These are phyloP conservation scores for Limosa lapponica DNA, from an alignment of 2,797 vertebrate species.

Conservation along the genomic window DNA sequence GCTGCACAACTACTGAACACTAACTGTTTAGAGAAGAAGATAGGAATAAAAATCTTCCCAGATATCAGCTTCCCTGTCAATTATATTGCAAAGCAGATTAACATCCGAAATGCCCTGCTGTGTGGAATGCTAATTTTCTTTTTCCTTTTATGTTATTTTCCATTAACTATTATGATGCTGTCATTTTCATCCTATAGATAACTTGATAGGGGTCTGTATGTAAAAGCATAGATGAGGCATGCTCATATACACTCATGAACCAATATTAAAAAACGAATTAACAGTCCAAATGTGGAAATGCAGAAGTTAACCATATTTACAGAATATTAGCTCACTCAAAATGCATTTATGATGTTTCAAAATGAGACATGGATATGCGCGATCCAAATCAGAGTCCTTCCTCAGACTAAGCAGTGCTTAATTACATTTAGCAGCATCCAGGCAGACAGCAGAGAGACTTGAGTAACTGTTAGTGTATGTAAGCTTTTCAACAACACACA, in stretches of 20 bases:
- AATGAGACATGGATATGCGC: not conserved
- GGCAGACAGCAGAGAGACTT: not conserved
- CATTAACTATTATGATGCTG: slow-evolving; percentile 35
- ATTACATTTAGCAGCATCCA: not conserved
- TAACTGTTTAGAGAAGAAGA: slow-evolving; percentile 20
- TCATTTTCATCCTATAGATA: not conserved
- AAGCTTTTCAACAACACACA: not conserved
- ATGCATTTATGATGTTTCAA: not conserved
- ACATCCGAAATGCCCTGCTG: slow-evolving; percentile 57
- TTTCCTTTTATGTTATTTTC: slow-evolving; percentile 21
- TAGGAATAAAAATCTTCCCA: slow-evolving; percentile 49
- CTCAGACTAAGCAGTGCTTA: not conserved
- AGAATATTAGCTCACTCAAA: not conserved
- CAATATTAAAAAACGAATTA: not conserved
- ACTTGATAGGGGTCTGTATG: not conserved
- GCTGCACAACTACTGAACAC: not conserved
- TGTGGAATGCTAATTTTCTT: slow-evolving; percentile 50
- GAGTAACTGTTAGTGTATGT: not conserved
- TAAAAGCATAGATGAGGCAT: not conserved
- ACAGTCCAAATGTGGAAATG: not conserved
- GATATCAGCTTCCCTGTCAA: slow-evolving; percentile 51
- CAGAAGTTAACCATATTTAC: not conserved
- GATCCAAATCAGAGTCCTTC: not conserved
- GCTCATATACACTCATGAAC: not conserved
- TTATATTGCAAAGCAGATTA: slow-evolving; percentile 51